These are phyloP conservation scores for Pantelozetes paolii DNA, from an alignment of 2,888 invertebrate genomes.

Conservation along the genomic window DNA sequence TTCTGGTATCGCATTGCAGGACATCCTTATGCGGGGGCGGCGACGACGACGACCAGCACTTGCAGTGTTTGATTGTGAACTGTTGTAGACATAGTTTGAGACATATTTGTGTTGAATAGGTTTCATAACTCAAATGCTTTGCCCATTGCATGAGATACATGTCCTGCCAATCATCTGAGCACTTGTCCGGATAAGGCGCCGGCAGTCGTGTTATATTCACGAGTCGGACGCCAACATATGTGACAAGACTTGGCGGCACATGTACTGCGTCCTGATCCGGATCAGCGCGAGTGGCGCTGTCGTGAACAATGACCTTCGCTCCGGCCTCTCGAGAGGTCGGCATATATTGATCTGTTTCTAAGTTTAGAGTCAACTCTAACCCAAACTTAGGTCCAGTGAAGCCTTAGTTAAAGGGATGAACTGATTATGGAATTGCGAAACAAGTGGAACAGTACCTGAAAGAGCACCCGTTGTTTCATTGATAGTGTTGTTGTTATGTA, in stretches of 20 bases:
- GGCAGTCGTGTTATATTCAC: conserved; percentile 44
- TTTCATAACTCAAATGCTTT: conserved; percentile 35
- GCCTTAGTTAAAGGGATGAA: too few relatives aligned
- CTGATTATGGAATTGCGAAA: background rate
- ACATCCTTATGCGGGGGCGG: conserved; percentile 35
- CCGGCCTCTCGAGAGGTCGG: conserved; percentile 44
- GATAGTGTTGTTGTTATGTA: background rate
- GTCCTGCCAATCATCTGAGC: conserved; percentile 42
- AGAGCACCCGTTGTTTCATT: background rate
- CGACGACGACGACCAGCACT: conserved; percentile 42
- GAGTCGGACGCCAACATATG: conserved; percentile 44
- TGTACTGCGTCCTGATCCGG: conserved; percentile 45
- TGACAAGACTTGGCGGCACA: conserved; percentile 44
- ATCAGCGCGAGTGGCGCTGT: conserved; percentile 39
- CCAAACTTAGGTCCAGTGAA: conserved; percentile 44
- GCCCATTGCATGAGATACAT: conserved; percentile 39
- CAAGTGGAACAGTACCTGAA: background rate
- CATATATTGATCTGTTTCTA: conserved; percentile 44
- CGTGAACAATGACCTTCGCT: conserved; percentile 42
- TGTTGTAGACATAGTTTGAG: conserved; percentile 42
- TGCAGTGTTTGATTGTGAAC: conserved; percentile 37
- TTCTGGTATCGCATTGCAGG: conserved; percentile 35
- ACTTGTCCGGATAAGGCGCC: conserved; percentile 43
- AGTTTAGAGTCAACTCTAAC: conserved; percentile 41
- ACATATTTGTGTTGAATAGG: conserved; percentile 44